Evolutionary conservation across 2,888 invertebrate genomes (phyloP).

Genomic region (Polymixis lichenea): DNA sequence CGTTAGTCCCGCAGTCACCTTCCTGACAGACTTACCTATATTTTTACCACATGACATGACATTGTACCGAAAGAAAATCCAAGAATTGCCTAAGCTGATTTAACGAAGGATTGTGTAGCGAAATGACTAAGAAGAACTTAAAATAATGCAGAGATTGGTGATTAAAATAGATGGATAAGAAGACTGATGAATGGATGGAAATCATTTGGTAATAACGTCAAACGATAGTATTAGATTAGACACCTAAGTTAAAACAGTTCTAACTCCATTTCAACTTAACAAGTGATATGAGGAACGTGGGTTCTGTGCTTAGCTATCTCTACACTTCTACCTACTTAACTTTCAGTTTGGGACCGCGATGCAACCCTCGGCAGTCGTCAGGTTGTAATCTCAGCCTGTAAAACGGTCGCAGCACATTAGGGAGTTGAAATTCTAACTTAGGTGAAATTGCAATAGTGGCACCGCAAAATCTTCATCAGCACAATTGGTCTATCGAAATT

Average conservation of each 20-base stretch:
- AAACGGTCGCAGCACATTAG: conserved; percentile 58
- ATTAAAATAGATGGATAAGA: background rate
- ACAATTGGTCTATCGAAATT: conserved; percentile 39
- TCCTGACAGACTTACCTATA: background rate
- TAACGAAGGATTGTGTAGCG: background rate
- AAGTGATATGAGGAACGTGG: conserved; percentile 21
- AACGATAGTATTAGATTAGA: background rate
- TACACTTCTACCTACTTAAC: conserved; percentile 34
- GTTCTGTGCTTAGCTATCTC: conserved; percentile 16
- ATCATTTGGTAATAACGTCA: background rate
- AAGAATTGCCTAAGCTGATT: background rate
- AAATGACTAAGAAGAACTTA: background rate
- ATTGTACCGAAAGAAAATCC: background rate
- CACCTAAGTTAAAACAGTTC: conserved; percentile 16
- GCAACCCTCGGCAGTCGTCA: conserved; percentile 51
- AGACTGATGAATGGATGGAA: background rate
- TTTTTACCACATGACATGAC: background rate
- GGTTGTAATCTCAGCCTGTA: conserved; percentile 49
- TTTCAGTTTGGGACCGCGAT: conserved; percentile 51
- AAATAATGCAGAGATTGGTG: background rate
- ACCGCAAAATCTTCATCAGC: conserved; percentile 34
- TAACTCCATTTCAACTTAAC: conserved; percentile 28
- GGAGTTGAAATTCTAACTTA: conserved; percentile 57
- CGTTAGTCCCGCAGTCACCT: background rate
- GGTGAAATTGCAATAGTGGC: conserved; percentile 39